These are phyloP conservation scores for Sphenopsis melanotis DNA, from an alignment of 2,797 vertebrate genomes.

Conservation along the genomic window DNA sequence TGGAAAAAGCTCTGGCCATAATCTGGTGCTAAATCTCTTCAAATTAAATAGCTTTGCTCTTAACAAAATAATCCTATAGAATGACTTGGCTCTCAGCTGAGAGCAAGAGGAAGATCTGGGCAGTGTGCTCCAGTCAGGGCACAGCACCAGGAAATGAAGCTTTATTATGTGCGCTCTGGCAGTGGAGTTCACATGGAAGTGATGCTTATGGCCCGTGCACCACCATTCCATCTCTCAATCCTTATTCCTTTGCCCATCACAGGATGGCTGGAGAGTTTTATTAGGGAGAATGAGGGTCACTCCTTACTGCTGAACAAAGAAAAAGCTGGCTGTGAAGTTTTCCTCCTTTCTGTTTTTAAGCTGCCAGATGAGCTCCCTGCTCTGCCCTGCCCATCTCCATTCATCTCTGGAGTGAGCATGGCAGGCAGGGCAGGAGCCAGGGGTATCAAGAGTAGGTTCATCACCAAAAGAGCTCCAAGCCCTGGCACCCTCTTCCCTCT, in stretches of 20 bases:
- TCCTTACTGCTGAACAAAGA: background rate
- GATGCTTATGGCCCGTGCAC: background rate
- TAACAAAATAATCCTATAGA: conserved; percentile 28
- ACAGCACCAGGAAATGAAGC: conserved; percentile 34
- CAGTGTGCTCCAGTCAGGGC: conserved; percentile 23
- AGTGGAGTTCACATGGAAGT: accelerated
- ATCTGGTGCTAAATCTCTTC: conserved; percentile 21
- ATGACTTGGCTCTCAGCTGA: background rate
- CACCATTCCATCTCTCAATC: background rate
- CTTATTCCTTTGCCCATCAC: background rate
- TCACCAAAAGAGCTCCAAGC: background rate
- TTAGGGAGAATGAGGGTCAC: background rate
- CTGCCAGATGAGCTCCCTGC: background rate
- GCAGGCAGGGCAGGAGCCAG: background rate
- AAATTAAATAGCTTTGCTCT: conserved; percentile 8
- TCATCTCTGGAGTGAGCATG: background rate
- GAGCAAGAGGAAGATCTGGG: conserved; percentile 39
- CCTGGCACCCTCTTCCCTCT: background rate
- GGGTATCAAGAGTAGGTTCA: background rate
- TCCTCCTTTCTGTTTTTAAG: background rate
- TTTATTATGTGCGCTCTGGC: conserved; percentile 13
- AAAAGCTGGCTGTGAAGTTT: background rate
- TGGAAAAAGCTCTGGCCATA: background rate
- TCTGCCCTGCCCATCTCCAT: background rate
- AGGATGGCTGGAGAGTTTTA: background rate